Percentiles rank a stretch among this genome's conserved stretches.
Conservation (phyloP, 2,113 vertebrate genomes). For the Daphoenositta chrysoptera region DNA sequence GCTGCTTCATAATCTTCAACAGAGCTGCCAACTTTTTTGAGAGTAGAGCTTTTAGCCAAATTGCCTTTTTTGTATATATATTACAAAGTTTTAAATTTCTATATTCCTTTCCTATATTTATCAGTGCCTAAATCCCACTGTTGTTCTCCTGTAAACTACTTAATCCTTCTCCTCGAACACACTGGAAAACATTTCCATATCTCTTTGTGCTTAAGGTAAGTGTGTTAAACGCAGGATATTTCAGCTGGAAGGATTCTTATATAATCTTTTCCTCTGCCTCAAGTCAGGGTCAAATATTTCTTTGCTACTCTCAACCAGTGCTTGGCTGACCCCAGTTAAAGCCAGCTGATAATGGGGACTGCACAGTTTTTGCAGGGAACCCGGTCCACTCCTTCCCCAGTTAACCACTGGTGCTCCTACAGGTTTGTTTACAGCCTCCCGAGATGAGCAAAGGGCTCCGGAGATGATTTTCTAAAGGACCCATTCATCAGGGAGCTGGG, state of each 20-base stretch:
- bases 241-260: neutral
- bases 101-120: neutral
- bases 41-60: neutral
- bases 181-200: neutral
- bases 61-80: neutral
- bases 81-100: neutral
- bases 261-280: conserved; percentile 8
- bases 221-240: neutral
- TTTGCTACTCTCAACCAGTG: neutral
- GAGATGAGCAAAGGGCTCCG: neutral
- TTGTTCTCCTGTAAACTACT: neutral
- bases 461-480: neutral
- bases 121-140: neutral
- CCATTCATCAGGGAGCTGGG: neutral
- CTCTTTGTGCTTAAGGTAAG: neutral
- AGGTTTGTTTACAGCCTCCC: neutral
- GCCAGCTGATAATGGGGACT: neutral
- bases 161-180: neutral
- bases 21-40: neutral
- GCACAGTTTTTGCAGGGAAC: neutral
- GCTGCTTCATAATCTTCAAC: neutral
- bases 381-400: neutral
- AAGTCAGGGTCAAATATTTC: conserved; percentile 29
- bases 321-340: conserved; percentile 22
- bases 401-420: neutral